These are phyloP conservation scores for Acestrorhynchus altus DNA, from an alignment of 2,797 vertebrate genomes.

Conservation along the genomic window DNA sequence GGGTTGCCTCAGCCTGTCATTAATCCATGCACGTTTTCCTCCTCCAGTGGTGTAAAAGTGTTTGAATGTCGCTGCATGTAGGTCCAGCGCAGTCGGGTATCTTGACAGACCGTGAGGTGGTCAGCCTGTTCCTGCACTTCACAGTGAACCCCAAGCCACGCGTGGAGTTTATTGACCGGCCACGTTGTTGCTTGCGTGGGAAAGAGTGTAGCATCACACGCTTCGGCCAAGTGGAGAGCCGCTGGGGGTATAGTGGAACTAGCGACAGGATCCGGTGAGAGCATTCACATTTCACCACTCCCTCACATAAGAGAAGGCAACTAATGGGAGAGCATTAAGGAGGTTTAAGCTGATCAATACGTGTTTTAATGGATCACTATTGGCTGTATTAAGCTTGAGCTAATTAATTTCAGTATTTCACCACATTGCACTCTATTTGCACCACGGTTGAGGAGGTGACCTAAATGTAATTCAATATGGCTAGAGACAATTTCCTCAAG, in stretches of 20 bases:
- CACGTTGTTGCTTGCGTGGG: conserved; percentile 93
- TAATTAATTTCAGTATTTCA: too few species aligned
- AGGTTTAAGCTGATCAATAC: neutral
- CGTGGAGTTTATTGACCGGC: conserved; percentile 95
- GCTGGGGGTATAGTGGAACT: conserved; percentile 98
- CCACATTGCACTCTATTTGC: neutral
- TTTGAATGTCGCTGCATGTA: conserved; percentile 52
- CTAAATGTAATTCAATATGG: too few species aligned
- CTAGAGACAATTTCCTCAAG: too few species aligned
- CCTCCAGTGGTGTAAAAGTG: conserved; percentile 17
- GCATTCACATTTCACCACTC: neutral
- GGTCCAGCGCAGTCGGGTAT: conserved; percentile 87
- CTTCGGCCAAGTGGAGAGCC: conserved; percentile 97
- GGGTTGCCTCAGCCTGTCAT: neutral
- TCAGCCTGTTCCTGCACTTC: conserved; percentile 97
- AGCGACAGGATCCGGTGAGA: conserved; percentile 93
- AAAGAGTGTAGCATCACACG: conserved; percentile 96
- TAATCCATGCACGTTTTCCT: neutral
- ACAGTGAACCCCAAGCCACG: conserved; percentile 97
- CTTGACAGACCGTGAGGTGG: conserved; percentile 91
- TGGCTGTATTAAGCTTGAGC: too few species aligned
- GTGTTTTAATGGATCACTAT: neutral
- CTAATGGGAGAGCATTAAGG: too few species aligned
- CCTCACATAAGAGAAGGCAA: neutral
- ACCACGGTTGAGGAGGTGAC: too few species aligned